phyloP scores from a whole-genome alignment of 2,888 invertebrate species.

The Limnephilus rhombicus region DNA sequence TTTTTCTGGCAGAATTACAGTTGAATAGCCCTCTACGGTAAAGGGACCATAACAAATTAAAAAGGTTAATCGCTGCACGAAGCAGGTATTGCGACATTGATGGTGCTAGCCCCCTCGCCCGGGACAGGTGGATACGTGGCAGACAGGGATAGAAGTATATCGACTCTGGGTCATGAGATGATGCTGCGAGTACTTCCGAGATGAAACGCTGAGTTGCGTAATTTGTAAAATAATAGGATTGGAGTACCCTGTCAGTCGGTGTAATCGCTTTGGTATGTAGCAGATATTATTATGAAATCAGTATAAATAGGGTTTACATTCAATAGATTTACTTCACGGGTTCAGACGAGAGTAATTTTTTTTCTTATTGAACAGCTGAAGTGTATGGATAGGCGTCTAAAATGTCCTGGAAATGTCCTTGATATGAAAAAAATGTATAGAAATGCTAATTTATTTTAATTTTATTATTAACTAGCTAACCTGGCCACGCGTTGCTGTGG shows the following conservation, averaged over 20 bases:
- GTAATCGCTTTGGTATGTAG: background rate
- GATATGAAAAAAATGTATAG: no score
- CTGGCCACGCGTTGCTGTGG: no score
- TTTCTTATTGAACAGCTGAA: no score
- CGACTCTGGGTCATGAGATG: constrained; percentile 57
- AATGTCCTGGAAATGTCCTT: no score
- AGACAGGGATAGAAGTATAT: constrained; percentile 31
- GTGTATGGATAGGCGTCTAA: no score
- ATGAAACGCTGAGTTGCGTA: constrained; percentile 24
- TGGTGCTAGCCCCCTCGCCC: constrained; percentile 29
- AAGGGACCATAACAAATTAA: constrained; percentile 37
- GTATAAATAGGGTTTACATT: background rate
- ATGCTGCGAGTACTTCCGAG: constrained; percentile 30
- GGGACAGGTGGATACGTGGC: background rate
- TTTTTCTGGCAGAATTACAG: background rate
- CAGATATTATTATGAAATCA: background rate
- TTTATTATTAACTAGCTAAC: no score
- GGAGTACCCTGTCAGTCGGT: background rate
- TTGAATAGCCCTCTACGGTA: constrained; percentile 11
- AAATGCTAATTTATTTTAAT: no score
- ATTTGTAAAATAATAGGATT: background rate
- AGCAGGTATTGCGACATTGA: constrained; percentile 52
- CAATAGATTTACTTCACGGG: background rate
- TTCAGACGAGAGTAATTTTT: background rate
- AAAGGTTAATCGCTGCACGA: constrained; percentile 60